Evolutionary conservation across 1,140 invertebrate species (phyloP), one percentile per base, ranked within the genome.

Genomic region (Eumaeus atala): DNA sequence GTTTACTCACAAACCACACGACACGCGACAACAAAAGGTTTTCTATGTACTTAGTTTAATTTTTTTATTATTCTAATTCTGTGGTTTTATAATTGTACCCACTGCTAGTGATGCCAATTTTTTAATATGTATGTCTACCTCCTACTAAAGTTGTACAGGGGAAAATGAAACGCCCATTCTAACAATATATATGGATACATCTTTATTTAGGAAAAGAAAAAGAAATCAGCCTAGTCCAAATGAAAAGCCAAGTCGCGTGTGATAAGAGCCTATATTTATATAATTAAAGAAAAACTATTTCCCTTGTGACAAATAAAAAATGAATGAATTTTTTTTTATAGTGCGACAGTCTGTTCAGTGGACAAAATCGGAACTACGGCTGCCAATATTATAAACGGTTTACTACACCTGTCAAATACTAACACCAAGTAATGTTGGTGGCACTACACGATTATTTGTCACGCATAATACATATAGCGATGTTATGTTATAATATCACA

Each of bases 191-290:
- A 47, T 58, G 70, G 70, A 76, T 73, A 78, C 75, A 76, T 76
- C 72, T 76, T 78, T 78, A 74, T 75, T 75, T 33, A 65, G 61
- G 58, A 49, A 66, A 62, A 64, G n/a, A n/a, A n/a, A n/a, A n/a
- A n/a, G n/a, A 40, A 61, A 49, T 51, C 17, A 54, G 34, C 60
- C 17, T 48, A 47, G 56, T 64, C 60, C 47, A 62, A 78, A 77
- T 72, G 62, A 70, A 77, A 78, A 75, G 72, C 72, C 72, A 64
- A 35, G 59, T 72, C 67, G 50, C 59, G 36, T 62, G 48, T 62
- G 59, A 62, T 62, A 67, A 59, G 55, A 74, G 66, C 60, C 58
- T 77, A 70, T 77, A 79, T 79, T 79, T 70, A 73, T 58, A 74
- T 72, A 77, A 48, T 48, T 37, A 51, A 53, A 53, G 40, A 56